These are phyloP conservation scores for Drosophila affinis DNA, from an alignment of 2,888 invertebrate genomes.

Conservation along the genomic window DNA sequence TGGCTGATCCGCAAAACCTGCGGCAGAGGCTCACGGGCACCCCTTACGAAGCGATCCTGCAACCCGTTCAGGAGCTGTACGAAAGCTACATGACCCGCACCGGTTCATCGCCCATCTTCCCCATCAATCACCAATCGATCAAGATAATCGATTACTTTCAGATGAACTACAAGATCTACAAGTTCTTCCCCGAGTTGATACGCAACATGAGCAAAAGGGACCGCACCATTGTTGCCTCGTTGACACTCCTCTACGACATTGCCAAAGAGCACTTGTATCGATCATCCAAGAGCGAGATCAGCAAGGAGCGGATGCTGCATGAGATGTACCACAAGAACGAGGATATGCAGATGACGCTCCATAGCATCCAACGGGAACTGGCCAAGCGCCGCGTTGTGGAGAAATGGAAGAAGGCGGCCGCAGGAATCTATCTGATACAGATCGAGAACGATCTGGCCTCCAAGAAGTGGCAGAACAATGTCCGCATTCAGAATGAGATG, in stretches of 20 bases:
- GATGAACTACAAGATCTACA: slow-evolving; percentile 29
- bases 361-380: slow-evolving; percentile 21
- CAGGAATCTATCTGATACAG: slow-evolving; percentile 50
- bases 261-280: slow-evolving; percentile 54
- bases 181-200: slow-evolving; percentile 46
- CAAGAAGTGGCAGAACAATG: slow-evolving; percentile 64
- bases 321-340: slow-evolving; percentile 54
- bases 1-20: slow-evolving; percentile 32
- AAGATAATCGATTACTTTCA: slow-evolving; percentile 55
- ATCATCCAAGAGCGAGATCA: slow-evolving; percentile 55
- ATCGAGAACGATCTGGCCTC: slow-evolving; percentile 58
- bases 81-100: slow-evolving; percentile 18
- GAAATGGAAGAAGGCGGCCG: slow-evolving; percentile 52
- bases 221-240: slow-evolving; percentile 42
- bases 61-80: slow-evolving; percentile 30
- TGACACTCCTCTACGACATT: slow-evolving; percentile 42
- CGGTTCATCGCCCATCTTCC: slow-evolving; percentile 1
- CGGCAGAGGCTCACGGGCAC: slow-evolving; percentile 20
- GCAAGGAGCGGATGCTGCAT: slow-evolving; percentile 56
- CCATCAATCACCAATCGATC: slow-evolving; percentile 46
- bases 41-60: slow-evolving; percentile 33
- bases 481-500: slow-evolving; percentile 66
- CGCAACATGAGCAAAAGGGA: slow-evolving; percentile 37
- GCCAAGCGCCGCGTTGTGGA: slow-evolving; percentile 32
- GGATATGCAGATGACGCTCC: slow-evolving; percentile 32